Conservation (phyloP, 1,140 invertebrate genomes). For the Penaeus indicus region DNA sequence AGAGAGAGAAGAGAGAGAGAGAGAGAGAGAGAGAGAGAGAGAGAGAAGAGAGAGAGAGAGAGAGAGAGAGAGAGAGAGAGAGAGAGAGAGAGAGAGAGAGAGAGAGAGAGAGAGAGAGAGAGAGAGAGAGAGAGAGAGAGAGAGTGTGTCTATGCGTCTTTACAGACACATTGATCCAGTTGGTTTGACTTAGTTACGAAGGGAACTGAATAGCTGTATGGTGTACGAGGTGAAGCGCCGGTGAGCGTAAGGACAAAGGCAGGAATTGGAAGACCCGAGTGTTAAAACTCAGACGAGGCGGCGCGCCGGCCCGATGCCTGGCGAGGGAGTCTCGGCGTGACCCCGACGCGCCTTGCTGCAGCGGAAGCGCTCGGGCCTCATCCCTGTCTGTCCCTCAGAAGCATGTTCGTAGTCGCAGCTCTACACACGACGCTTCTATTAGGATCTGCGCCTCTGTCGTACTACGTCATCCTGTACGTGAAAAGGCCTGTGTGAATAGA, state of each 20-base stretch:
- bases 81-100: background rate
- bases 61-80: background rate
- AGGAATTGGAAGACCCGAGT: background rate
- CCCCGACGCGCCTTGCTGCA: too few species aligned
- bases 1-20: background rate
- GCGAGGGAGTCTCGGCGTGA: too few species aligned
- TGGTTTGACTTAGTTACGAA: background rate
- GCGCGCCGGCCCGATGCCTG: too few species aligned
- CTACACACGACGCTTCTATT: too few species aligned
- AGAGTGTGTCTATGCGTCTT: background rate
- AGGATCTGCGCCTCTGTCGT: too few species aligned
- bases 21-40: background rate
- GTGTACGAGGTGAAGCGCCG: background rate
- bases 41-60: background rate
- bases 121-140: background rate
- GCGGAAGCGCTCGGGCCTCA: too few species aligned
- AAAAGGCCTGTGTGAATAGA: too few species aligned
- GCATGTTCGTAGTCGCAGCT: too few species aligned
- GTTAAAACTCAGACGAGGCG: too few species aligned
- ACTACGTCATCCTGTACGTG: too few species aligned
- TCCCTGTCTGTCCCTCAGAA: too few species aligned
- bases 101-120: background rate
- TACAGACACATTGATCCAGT: background rate
- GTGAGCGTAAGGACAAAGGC: background rate
- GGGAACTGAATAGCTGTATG: background rate